A percentile compares a stretch with the other conserved stretches of the same genome.
Evolutionary conservation across 2,113 vertebrate species (phyloP).

Genomic region (Pomatorhinus ruficollis): DNA sequence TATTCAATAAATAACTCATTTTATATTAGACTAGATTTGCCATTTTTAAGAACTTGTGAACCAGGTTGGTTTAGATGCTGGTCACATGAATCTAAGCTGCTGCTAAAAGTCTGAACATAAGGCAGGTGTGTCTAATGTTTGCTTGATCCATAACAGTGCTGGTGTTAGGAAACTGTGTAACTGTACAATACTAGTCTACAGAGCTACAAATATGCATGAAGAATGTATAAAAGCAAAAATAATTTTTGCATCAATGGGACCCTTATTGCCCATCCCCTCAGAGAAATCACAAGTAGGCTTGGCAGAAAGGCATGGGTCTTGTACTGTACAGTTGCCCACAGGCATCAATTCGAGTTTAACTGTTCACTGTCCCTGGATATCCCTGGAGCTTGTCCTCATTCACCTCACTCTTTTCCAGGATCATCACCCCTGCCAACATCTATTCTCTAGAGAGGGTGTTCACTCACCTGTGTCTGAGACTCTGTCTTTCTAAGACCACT

Average conservation of each 20-base stretch:
- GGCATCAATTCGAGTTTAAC: fast-evolving
- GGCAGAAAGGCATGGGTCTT: background rate
- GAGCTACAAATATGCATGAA: background rate
- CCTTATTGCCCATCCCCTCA: fast-evolving
- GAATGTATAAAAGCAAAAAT: background rate
- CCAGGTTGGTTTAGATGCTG: background rate
- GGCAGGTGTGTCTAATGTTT: background rate
- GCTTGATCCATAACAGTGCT: too few species aligned
- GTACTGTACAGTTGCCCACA: background rate
- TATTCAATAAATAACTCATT: background rate
- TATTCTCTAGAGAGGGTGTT: background rate
- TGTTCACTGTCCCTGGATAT: background rate
- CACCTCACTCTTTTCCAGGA: background rate
- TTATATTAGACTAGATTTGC: background rate
- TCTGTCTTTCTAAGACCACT: background rate
- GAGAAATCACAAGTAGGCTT: background rate
- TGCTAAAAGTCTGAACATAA: background rate
- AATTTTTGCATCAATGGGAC: background rate
- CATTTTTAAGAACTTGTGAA: background rate
- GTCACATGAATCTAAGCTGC: background rate
- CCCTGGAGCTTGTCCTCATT: fast-evolving
- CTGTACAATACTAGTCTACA: background rate
- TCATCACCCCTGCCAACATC: background rate
- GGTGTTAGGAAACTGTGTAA: background rate
- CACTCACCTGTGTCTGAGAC: background rate